Evolutionary conservation across 2,113 vertebrate genomes (phyloP).

Genomic region (Prochilodus magdalenae): DNA sequence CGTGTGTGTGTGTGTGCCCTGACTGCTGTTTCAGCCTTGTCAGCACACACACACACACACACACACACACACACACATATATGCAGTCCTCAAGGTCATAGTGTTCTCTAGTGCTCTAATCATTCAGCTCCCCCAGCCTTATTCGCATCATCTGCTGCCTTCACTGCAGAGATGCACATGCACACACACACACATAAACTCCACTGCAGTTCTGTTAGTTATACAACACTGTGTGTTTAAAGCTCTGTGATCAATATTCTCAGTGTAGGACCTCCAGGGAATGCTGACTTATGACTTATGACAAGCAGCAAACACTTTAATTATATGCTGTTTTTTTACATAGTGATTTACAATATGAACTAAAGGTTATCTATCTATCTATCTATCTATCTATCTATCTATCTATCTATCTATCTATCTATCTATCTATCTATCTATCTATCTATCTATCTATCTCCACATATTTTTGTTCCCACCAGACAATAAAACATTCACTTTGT

Average conservation of each 20-base stretch:
- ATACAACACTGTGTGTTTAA: too few species aligned
- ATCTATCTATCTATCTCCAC: too few species aligned
- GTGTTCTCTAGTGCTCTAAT: constrained; percentile 28
- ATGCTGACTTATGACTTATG: neutral
- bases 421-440: too few species aligned
- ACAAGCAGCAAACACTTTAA: too few species aligned
- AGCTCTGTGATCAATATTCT: constrained; percentile 19
- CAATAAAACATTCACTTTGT: too few species aligned
- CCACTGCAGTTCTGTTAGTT: neutral
- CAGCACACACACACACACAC: constrained; percentile 45
- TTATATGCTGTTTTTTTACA: too few species aligned
- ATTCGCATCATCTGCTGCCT: neutral
- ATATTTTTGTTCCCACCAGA: too few species aligned
- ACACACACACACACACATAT: constrained; percentile 40
- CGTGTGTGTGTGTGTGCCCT: constrained; percentile 3
- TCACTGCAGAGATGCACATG: neutral
- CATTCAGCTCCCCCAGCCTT: constrained; percentile 31
- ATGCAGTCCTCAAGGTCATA: constrained; percentile 50
- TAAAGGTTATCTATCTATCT: too few species aligned
- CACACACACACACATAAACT: neutral
- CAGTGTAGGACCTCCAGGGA: neutral
- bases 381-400: too few species aligned
- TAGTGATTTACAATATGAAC: too few species aligned
- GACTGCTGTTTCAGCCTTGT: constrained; percentile 53
- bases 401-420: too few species aligned